Evolutionary conservation across 2,888 invertebrate species (phyloP).

Genomic region (Xylocampa areola): DNA sequence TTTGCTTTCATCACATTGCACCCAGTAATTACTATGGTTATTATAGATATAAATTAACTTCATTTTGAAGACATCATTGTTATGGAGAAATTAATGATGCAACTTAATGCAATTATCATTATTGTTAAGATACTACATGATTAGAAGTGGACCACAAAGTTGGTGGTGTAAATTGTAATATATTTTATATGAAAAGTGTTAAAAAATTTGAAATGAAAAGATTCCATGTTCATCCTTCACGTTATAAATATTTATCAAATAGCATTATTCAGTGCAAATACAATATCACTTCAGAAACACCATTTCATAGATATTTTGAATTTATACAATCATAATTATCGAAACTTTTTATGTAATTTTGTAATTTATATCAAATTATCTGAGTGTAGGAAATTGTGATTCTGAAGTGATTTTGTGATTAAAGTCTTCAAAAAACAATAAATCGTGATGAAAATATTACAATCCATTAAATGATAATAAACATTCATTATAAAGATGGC

Average conservation of each 20-base stretch:
- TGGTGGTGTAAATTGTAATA: constrained; percentile 8
- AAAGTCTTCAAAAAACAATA: not conserved
- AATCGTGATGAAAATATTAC: constrained; percentile 20
- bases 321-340: too few species aligned
- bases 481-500: constrained; percentile 2
- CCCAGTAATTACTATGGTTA: constrained; percentile 31
- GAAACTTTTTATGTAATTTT: too few species aligned
- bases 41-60: constrained; percentile 19
- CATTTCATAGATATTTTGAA: too few species aligned
- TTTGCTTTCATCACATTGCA: constrained; percentile 30
- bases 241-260: too few species aligned
- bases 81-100: constrained; percentile 26
- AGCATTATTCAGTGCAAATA: too few species aligned
- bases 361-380: too few species aligned
- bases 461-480: constrained; percentile 8
- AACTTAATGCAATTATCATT: constrained; percentile 16
- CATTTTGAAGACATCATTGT: constrained; percentile 32
- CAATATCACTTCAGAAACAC: too few species aligned
- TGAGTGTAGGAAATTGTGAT: too few species aligned
- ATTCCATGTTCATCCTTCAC: too few species aligned
- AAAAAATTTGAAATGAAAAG: too few species aligned
- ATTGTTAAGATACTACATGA: not conserved
- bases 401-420: too few species aligned
- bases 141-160: not conserved
- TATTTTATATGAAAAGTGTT: too few species aligned